A percentile compares a stretch with the other conserved stretches of the same genome.
These are phyloP conservation scores for Cyanocitta stelleri DNA, from an alignment of 2,113 vertebrate genomes.

Conservation along the genomic window DNA sequence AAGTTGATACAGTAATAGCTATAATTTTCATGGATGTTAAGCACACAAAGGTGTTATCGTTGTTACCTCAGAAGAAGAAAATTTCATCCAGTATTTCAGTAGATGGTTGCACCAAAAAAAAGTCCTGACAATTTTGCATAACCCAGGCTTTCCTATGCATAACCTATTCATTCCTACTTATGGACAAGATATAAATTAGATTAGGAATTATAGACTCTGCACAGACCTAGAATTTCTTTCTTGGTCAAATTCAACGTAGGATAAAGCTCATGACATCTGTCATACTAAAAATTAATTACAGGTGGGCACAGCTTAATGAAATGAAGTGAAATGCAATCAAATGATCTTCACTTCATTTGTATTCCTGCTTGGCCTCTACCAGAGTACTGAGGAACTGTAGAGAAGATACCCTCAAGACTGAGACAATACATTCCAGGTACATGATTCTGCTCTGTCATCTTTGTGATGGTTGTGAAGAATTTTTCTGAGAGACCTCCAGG, in stretches of 20 bases:
- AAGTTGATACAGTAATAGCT: neutral
- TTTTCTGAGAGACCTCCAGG: neutral
- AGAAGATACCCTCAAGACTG: neutral
- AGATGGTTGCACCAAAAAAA: neutral
- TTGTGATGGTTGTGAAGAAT: neutral
- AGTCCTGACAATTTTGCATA: neutral
- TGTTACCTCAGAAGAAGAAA: neutral
- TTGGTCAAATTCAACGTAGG: neutral
- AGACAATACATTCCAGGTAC: neutral
- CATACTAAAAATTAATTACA: neutral
- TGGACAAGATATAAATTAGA: neutral
- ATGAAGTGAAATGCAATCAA: neutral
- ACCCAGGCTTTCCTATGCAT: neutral
- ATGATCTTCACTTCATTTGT: neutral
- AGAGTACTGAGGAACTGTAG: neutral
- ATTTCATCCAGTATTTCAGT: neutral
- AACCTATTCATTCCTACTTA: neutral
- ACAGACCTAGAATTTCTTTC: neutral
- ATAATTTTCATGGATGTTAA: neutral
- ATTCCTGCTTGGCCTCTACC: neutral
- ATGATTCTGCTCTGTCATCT: neutral
- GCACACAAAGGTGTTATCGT: neutral
- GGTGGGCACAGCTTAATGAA: neutral
- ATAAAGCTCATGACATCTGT: neutral
- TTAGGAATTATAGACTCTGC: neutral